Evolutionary conservation across 2,113 vertebrate genomes (phyloP), one percentile per base, ranked within the genome.

Genomic region (Vulpes vulpes): DNA sequence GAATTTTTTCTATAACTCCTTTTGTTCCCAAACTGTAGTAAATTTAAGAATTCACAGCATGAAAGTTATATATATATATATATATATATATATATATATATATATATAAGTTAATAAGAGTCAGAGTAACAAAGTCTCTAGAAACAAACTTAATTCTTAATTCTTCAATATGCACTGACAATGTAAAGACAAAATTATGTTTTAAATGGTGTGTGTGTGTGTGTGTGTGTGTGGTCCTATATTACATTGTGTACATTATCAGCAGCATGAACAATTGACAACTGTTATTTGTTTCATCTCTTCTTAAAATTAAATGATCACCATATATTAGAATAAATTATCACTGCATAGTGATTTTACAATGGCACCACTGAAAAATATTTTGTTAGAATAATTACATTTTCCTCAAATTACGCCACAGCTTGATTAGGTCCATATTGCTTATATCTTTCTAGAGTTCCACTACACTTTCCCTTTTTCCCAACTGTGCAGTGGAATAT

Each of bases 271-370:
- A 60, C 14, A 78, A 32, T 9, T 51, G 32, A 23, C 11, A 82
- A 69, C 14, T 71, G 0, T 38, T 64, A 67, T 65, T 59, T 15
- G 5, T 74, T 53, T 80, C 1, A n/a, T 55, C 1, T 55, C 53
- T 91, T 91, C 23, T n/a, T 62, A 76, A 86, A 73, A 53, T 84
- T 79, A 82, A 74, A 51, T 86, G 27, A 67, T 55, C n/a, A 87
- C 9, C 12, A 19, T 83, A 64, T 55, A 73, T 73, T 51, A 32
- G 8, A 35, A 69, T 35, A 69, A 35, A 20, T 69, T 35, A 69
- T 35, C 67, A 69, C 67, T n/a, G 35, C 7, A 78, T 32, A 55
- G 1, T 86, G 4, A 85, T 35, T 59, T 59, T 89, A 2, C 11
- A 38, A 20, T 25, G 25, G 15, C 14, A 53, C 6, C 15, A 16